phyloP scores from a whole-genome alignment of 35 echinoderm and acorn worm genomes.

The Anneissia japonica region DNA sequence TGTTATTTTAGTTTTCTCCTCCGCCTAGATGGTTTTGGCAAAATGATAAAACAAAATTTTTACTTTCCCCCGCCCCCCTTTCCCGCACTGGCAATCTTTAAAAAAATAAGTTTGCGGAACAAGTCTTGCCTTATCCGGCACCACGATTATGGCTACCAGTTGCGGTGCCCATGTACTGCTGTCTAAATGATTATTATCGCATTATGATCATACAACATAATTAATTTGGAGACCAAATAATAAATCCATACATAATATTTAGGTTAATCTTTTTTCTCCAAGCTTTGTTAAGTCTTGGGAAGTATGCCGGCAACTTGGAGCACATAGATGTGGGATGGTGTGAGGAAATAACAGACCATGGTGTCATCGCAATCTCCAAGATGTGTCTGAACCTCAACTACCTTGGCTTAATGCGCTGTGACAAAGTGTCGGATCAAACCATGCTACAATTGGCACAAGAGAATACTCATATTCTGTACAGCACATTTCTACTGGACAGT shows the following conservation, averaged over 20 bases:
- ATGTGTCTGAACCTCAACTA: slow-evolving; percentile 36
- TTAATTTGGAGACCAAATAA: background rate
- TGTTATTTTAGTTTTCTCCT: no score
- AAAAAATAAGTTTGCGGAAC: background rate
- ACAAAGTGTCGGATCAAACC: slow-evolving; percentile 8
- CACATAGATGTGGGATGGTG: slow-evolving; percentile 52
- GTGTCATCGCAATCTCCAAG: slow-evolving; percentile 19
- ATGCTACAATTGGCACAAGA: slow-evolving; percentile 20
- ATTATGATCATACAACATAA: background rate
- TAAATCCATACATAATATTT: background rate
- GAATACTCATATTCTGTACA: slow-evolving; percentile 34
- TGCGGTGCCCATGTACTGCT: background rate
- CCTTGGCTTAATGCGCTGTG: slow-evolving; percentile 42
- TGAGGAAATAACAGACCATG: slow-evolving; percentile 12
- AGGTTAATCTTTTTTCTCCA: background rate
- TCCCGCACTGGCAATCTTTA: background rate
- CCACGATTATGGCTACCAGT: background rate
- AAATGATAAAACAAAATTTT: no score
- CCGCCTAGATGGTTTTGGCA: no score
- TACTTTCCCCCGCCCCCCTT: no score
- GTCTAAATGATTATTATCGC: background rate
- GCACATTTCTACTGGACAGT: slow-evolving; percentile 51
- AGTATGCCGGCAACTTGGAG: slow-evolving; percentile 10
- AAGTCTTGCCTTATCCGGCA: background rate
- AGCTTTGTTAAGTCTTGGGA: slow-evolving; percentile 38